phyloP scores from a whole-genome alignment of 2,888 invertebrate species.

The Margaritifera margaritifera region DNA sequence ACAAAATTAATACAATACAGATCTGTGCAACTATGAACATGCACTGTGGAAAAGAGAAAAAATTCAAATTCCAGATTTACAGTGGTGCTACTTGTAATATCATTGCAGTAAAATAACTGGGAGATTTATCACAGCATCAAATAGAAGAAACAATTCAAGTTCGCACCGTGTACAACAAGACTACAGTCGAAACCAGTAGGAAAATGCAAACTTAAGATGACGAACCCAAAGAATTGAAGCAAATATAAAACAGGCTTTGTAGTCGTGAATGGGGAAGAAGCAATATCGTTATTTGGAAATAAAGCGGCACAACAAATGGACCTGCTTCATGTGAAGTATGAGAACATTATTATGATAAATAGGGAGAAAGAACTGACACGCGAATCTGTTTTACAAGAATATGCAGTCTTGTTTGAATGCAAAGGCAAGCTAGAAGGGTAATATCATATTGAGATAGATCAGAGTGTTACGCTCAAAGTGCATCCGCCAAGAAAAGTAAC shows the following conservation, averaged over 20 bases:
- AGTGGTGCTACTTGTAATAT: conserved; percentile 11
- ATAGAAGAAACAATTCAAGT: not conserved
- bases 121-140: not conserved
- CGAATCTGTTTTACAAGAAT: not conserved
- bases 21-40: no score
- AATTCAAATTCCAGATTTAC: conserved; percentile 15
- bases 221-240: not conserved
- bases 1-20: no score
- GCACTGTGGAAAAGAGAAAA: no score
- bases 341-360: not conserved
- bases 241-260: conserved; percentile 8
- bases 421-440: conserved; percentile 13
- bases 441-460: conserved; percentile 16
- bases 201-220: not conserved
- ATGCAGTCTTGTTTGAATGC: conserved; percentile 16
- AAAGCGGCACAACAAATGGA: conserved; percentile 9
- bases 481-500: conserved; percentile 24
- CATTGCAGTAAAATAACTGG: not conserved
- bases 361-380: not conserved
- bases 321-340: conserved; percentile 9
- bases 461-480: conserved; percentile 12
- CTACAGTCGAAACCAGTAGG: no score
- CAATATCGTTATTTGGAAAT: conserved; percentile 2
- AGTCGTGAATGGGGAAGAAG: not conserved
- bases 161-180: not conserved